A percentile compares a stretch with the other conserved stretches of the same genome.
phyloP scores from a whole-genome alignment of 2,888 invertebrate genomes.

The Harpalus rubripes region DNA sequence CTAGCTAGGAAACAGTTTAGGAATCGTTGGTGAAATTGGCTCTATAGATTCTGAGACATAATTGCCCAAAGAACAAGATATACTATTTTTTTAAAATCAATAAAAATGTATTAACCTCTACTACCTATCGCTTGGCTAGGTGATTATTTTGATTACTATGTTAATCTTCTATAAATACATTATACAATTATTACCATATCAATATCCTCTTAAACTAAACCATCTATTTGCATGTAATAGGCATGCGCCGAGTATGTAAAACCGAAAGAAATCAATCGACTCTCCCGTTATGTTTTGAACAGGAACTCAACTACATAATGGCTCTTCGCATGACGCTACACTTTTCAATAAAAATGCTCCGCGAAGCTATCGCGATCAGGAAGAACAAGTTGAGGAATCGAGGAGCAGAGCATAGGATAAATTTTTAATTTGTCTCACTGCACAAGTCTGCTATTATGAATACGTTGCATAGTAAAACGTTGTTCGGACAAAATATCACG shows the following conservation, averaged over 20 bases:
- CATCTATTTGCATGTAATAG: constrained; percentile 39
- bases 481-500: constrained; percentile 56
- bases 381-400: constrained; percentile 16
- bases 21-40: too few species aligned
- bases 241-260: constrained; percentile 22
- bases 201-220: constrained; percentile 7
- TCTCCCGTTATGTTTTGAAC: constrained; percentile 31
- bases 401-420: constrained; percentile 4
- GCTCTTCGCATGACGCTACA: constrained; percentile 39
- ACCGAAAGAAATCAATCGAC: constrained; percentile 27
- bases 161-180: constrained; percentile 38
- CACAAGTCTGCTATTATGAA: constrained; percentile 57
- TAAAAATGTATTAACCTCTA: constrained; percentile 12
- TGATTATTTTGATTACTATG: constrained; percentile 39
- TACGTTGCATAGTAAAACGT: constrained; percentile 53
- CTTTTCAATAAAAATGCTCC: constrained; percentile 19
- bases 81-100: background rate
- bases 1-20: too few species aligned
- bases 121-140: background rate
- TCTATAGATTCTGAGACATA: too few species aligned
- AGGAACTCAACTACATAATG: constrained; percentile 26
- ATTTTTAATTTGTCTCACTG: constrained; percentile 48
- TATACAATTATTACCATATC: constrained; percentile 39
- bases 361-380: background rate
- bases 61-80: too few species aligned